Conservation (phyloP, 2,113 vertebrate genomes). For the Chroicocephalus ridibundus region DNA sequence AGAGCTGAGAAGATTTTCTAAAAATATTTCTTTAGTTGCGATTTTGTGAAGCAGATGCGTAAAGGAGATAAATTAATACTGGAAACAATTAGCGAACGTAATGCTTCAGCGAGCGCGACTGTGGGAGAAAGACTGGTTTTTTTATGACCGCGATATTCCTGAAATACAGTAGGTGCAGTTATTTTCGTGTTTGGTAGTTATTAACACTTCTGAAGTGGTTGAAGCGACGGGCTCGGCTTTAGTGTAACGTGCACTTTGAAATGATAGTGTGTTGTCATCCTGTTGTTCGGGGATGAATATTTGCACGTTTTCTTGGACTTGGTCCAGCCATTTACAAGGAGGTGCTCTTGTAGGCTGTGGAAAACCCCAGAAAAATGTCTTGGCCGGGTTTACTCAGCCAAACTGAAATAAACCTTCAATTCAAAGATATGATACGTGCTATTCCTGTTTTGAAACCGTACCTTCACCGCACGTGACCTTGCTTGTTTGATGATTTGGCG, state of each 20-base stretch:
- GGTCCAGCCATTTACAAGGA: constrained; percentile 19
- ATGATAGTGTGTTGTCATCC: not conserved
- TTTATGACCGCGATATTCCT: not conserved
- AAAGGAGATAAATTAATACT: constrained; percentile 30
- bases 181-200: not conserved
- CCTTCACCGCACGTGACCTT: constrained; percentile 12
- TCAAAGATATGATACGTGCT: not conserved
- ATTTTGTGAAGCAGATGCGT: constrained; percentile 54
- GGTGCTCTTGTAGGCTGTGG: not conserved
- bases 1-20: constrained; percentile 41
- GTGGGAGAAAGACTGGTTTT: not conserved
- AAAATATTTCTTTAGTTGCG: constrained; percentile 4
- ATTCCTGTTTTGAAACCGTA: not conserved
- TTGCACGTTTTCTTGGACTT: constrained; percentile 29
- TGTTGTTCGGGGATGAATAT: constrained; percentile 18
- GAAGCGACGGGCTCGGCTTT: not conserved
- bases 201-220: not conserved
- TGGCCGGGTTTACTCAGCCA: not conserved
- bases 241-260: not conserved
- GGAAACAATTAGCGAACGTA: not conserved
- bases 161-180: not conserved
- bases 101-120: not conserved
- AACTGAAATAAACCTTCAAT: not conserved
- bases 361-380: constrained; percentile 37
- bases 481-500: constrained; percentile 1